Evolutionary conservation across 2,797 vertebrate species (phyloP).

Genomic region (Aldrovandia affinis): DNA sequence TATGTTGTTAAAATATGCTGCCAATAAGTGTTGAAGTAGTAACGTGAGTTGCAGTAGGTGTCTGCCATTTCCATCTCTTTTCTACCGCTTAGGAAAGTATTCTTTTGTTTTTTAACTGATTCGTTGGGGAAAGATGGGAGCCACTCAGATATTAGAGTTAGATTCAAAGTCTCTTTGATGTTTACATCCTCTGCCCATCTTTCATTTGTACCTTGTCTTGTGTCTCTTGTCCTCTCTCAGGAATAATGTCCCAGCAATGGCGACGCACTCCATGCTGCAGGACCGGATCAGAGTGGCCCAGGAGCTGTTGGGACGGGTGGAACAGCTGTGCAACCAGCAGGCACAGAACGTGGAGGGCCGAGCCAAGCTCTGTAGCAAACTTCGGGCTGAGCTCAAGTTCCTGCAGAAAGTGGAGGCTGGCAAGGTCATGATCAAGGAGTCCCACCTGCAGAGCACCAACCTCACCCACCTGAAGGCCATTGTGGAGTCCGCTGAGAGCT

Average conservation of each 20-base stretch:
- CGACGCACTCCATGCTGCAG: conserved; percentile 77
- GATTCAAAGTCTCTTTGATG: neutral
- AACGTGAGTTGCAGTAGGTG: neutral
- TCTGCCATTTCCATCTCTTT: no score
- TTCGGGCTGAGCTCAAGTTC: conserved; percentile 91
- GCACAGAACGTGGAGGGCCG: conserved; percentile 82
- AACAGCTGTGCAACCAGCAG: conserved; percentile 78
- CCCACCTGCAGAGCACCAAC: conserved; percentile 93
- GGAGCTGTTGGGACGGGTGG: conserved; percentile 81
- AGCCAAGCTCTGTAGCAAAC: conserved; percentile 86
- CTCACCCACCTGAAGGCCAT: conserved; percentile 90
- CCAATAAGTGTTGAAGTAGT: neutral
- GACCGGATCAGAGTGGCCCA: conserved; percentile 83
- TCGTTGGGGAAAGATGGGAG: no score
- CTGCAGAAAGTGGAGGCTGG: conserved; percentile 83
- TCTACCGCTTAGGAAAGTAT: no score
- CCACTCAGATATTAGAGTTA: neutral
- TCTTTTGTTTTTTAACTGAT: neutral
- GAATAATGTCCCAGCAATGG: conserved; percentile 84
- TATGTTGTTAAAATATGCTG: neutral
- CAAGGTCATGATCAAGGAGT: conserved; percentile 85
- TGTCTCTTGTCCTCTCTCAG: conserved; percentile 58
- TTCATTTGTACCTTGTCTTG: conserved; percentile 14
- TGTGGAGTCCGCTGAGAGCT: conserved; percentile 85
- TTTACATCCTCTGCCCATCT: neutral